A percentile compares a stretch with the other conserved stretches of the same genome.
phyloP scores from a whole-genome alignment of 2,797 vertebrate genomes.

The Anguilla pacifica region DNA sequence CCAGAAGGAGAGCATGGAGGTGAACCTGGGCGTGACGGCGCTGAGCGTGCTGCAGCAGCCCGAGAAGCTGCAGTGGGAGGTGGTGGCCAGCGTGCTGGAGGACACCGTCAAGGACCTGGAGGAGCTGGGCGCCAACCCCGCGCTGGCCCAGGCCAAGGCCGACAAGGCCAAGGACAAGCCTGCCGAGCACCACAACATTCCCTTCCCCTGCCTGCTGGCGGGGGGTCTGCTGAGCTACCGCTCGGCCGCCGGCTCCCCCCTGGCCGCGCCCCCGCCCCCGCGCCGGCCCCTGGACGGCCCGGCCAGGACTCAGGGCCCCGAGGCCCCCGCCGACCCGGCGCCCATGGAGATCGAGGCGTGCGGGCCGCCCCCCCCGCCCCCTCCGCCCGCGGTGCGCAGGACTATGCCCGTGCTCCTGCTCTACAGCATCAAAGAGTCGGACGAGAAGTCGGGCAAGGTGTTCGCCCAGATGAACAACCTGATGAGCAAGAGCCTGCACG shows the following conservation, averaged over 20 bases:
- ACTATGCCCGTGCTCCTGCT: slow-evolving; percentile 93
- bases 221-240: slow-evolving; percentile 95
- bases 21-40: slow-evolving; percentile 91
- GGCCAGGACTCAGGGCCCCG: slow-evolving; percentile 86
- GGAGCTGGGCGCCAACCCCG: slow-evolving; percentile 93
- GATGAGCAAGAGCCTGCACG: slow-evolving; percentile 95
- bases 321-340: slow-evolving; percentile 83
- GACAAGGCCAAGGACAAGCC: slow-evolving; percentile 91
- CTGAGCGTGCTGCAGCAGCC: slow-evolving; percentile 97
- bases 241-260: slow-evolving; percentile 82
- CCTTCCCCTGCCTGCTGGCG: slow-evolving; percentile 94
- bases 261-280: slow-evolving; percentile 80
- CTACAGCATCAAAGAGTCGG: slow-evolving; percentile 96
- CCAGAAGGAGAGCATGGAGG: slow-evolving; percentile 93
- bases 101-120: slow-evolving; percentile 98
- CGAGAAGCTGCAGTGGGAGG: slow-evolving; percentile 98
- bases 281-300: slow-evolving; percentile 86
- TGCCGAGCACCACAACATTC: slow-evolving; percentile 96
- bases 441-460: slow-evolving; percentile 94
- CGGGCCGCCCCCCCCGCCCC: slow-evolving; percentile 65
- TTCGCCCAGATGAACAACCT: slow-evolving; percentile 98
- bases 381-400: slow-evolving; percentile 77
- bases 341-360: slow-evolving; percentile 95
- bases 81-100: slow-evolving; percentile 96
- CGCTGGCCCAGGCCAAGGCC: slow-evolving; percentile 81